phyloP scores from a whole-genome alignment of 2,113 vertebrate genomes.

The Oncorhynchus nerka region DNA sequence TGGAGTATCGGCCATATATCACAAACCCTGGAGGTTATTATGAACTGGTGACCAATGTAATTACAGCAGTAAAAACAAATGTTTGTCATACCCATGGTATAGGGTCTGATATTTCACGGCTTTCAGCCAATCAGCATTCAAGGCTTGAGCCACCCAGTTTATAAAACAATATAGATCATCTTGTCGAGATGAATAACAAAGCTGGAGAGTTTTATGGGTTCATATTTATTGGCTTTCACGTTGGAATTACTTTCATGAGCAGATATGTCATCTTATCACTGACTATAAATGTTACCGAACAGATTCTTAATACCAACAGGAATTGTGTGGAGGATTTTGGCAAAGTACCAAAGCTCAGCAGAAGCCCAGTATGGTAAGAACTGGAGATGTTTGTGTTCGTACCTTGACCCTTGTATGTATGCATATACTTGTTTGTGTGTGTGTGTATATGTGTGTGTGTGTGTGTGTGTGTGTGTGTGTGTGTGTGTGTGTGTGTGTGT shows the following conservation, averaged over 20 bases:
- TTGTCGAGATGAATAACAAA: too few species aligned
- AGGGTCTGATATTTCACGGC: too few species aligned
- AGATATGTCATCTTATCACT: neutral
- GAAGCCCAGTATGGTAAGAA: neutral
- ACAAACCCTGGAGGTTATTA: too few species aligned
- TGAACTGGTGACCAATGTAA: too few species aligned
- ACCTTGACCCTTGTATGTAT: neutral
- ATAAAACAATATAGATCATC: neutral
- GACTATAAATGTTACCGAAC: slow-evolving; percentile 11
- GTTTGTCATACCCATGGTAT: too few species aligned
- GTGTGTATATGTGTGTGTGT: neutral
- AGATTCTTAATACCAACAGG: slow-evolving; percentile 19
- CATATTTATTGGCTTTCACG: neutral
- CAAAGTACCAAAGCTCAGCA: neutral
- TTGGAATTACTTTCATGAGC: neutral
- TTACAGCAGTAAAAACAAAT: too few species aligned
- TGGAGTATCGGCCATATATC: too few species aligned
- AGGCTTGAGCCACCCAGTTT: too few species aligned
- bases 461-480: neutral
- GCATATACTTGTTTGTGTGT: neutral
- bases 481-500: neutral
- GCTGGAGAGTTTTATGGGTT: too few species aligned
- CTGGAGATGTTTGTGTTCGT: neutral
- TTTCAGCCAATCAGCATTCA: too few species aligned
- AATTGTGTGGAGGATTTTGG: neutral